Conservation (phyloP, 2,113 vertebrate genomes). For the Platysternon megacephalum region DNA sequence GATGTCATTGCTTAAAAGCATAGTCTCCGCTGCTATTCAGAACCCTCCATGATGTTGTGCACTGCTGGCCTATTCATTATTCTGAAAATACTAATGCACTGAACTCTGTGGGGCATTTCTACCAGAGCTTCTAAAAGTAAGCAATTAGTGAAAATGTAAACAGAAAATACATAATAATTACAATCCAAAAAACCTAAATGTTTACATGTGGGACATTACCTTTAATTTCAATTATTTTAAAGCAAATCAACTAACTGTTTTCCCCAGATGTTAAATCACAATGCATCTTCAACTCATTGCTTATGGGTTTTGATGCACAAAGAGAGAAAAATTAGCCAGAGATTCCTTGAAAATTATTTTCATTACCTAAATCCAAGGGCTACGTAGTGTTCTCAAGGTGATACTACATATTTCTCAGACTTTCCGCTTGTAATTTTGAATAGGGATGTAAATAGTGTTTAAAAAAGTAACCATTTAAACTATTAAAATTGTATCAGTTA, state of each 20-base stretch:
- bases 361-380: not conserved
- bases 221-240: not conserved
- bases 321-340: not conserved
- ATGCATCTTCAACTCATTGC: not conserved
- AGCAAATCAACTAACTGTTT: not conserved
- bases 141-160: slow-evolving; percentile 53
- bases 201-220: not conserved
- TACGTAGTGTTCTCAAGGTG: not conserved
- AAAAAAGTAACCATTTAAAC: too few relatives aligned
- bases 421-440: not conserved
- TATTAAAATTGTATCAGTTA: too few relatives aligned
- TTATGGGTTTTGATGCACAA: not conserved
- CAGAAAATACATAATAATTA: slow-evolving; percentile 47
- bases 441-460: not conserved
- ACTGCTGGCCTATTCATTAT: slow-evolving; percentile 18
- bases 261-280: not conserved
- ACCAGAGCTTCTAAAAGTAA: slow-evolving; percentile 47
- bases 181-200: slow-evolving; percentile 24
- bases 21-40: slow-evolving; percentile 22
- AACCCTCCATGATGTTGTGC: not conserved
- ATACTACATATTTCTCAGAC: not conserved
- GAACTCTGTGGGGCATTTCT: slow-evolving; percentile 29
- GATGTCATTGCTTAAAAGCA: slow-evolving; percentile 31
- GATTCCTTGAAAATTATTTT: not conserved
- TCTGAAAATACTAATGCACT: slow-evolving; percentile 11